Percentiles rank a stretch among this genome's conserved stretches.
Evolutionary conservation across 2,797 vertebrate genomes (phyloP).

Genomic region (Aselliscus stoliczkanus): DNA sequence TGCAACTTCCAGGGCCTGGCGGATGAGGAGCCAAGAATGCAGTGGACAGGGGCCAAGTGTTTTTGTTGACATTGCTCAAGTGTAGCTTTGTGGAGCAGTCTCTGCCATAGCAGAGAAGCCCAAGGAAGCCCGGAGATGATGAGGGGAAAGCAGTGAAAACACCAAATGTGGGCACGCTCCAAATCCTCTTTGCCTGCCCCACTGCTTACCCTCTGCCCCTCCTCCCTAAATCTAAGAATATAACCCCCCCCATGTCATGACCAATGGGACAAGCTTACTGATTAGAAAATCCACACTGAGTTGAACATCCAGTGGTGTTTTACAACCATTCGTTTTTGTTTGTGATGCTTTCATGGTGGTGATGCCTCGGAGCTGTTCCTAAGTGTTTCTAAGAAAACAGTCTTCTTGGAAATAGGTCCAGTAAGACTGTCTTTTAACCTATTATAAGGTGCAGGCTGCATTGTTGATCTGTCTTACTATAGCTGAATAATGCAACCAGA

Average conservation of each 20-base stretch:
- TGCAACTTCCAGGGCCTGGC: conserved; percentile 64
- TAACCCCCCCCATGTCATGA: not conserved
- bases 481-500: not conserved
- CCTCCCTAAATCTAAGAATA: not conserved
- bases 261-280: not conserved
- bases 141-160: not conserved
- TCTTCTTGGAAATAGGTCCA: not conserved
- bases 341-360: not conserved
- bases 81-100: conserved; percentile 36
- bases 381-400: not conserved
- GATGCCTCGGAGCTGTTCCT: not conserved
- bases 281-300: not conserved
- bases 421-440: not conserved
- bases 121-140: not conserved
- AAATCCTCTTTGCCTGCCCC: not conserved
- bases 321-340: not conserved
- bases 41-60: conserved; percentile 66
- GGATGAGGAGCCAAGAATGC: conserved; percentile 63
- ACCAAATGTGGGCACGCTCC: not conserved
- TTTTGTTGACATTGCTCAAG: conserved; percentile 73
- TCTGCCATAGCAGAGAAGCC: conserved; percentile 2
- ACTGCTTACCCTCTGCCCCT: not conserved
- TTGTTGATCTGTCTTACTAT: not conserved
- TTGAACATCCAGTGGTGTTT: not conserved
- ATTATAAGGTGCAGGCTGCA: not conserved